Evolutionary conservation across 2,888 invertebrate genomes (phyloP).

Genomic region (Lasioglossum oenotherae): DNA sequence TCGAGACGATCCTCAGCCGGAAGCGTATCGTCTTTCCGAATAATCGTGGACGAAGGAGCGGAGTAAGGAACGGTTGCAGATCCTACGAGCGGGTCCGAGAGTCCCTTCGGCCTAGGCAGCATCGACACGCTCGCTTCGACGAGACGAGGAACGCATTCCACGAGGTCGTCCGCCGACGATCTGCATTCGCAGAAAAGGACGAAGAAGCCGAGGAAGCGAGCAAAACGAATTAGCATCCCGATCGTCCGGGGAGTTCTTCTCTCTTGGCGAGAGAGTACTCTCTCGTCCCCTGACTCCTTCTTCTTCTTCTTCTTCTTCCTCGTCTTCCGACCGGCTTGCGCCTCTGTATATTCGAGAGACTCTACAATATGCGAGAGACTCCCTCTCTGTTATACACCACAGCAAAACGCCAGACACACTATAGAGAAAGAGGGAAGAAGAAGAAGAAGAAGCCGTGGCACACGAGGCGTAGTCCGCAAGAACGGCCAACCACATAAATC

Average conservation of each 20-base stretch:
- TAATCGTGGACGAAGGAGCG: constrained; percentile 20
- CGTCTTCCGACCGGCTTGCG: constrained; percentile 20
- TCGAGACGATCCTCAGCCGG: constrained; percentile 5
- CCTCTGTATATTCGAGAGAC: background rate
- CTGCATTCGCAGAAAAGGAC: constrained; percentile 77
- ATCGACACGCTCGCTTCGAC: constrained; percentile 63
- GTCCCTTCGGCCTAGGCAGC: constrained; percentile 57
- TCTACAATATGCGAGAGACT: background rate
- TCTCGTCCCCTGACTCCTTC: constrained; percentile 21
- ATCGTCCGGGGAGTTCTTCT: constrained; percentile 64
- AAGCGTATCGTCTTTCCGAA: constrained; percentile 11
- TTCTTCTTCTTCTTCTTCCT: background rate
- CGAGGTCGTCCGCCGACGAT: constrained; percentile 73
- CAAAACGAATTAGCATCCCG: constrained; percentile 74
- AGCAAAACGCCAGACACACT: background rate
- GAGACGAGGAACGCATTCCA: constrained; percentile 69
- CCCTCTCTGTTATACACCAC: background rate
- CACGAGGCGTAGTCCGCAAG: constrained; percentile 50
- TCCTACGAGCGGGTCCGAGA: constrained; percentile 39
- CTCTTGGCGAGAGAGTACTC: constrained; percentile 12
- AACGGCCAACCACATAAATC: constrained; percentile 62
- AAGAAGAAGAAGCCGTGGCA: constrained; percentile 20
- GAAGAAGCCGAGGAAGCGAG: constrained; percentile 73
- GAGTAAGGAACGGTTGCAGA: constrained; percentile 38
- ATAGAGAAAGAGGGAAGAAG: background rate